A percentile compares a stretch with the other conserved stretches of the same genome.
phyloP scores from a whole-genome alignment of 2,797 vertebrate genomes.

The Myotis daubentonii region DNA sequence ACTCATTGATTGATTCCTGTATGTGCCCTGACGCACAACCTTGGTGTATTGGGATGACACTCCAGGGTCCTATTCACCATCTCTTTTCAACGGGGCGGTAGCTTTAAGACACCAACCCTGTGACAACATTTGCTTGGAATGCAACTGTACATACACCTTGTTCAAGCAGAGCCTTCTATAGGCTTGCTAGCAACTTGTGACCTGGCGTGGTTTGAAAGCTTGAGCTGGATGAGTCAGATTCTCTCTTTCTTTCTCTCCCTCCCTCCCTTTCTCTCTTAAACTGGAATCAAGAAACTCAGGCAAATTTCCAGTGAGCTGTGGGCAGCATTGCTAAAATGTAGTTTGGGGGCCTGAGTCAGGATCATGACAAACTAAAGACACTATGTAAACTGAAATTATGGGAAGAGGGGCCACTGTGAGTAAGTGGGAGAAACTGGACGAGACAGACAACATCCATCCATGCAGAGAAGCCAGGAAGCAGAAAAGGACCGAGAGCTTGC shows the following conservation, averaged over 20 bases:
- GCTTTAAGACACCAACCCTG: not conserved
- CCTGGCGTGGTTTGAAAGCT: not conserved
- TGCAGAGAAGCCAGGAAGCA: not conserved
- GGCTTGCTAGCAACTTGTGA: not conserved
- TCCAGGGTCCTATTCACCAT: not conserved
- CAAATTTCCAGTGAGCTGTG: not conserved
- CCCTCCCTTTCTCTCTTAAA: not conserved
- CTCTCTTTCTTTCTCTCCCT: not conserved
- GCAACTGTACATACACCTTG: not conserved
- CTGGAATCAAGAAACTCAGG: constrained; percentile 16
- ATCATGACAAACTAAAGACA: not conserved
- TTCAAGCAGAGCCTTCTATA: not conserved
- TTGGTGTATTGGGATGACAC: not conserved
- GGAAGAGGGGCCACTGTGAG: not conserved
- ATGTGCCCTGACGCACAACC: not conserved
- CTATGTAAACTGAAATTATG: not conserved
- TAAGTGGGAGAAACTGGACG: not conserved
- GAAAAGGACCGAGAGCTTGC: not conserved
- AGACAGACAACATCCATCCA: not conserved
- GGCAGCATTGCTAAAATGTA: not conserved
- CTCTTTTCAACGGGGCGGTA: not conserved
- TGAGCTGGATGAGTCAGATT: not conserved
- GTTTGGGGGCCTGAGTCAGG: not conserved
- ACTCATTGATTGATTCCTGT: not conserved
- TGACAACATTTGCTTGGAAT: not conserved